These are phyloP conservation scores for Drosophila pectinifera DNA, from an alignment of 1,140 invertebrate species.

Conservation along the genomic window DNA sequence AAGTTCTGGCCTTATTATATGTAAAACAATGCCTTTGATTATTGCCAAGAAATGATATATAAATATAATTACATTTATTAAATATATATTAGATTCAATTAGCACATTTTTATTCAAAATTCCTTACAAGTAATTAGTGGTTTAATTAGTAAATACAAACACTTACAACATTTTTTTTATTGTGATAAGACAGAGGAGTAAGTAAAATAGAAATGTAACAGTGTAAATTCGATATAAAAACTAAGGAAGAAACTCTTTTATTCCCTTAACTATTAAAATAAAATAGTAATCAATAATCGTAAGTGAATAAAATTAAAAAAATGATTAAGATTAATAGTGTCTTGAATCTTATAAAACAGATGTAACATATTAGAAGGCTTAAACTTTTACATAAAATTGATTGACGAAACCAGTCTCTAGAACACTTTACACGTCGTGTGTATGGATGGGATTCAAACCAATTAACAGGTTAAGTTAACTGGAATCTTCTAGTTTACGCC, in stretches of 20 bases:
- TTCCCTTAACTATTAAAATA: neutral
- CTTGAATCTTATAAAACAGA: neutral
- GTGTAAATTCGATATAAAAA: neutral
- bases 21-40: no score
- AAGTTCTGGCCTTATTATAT: neutral
- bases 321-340: neutral
- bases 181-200: neutral
- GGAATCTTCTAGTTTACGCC: conserved; percentile 39
- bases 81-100: neutral
- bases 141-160: neutral
- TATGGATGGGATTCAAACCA: no score
- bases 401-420: conserved; percentile 1
- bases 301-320: neutral
- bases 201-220: no score
- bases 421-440: neutral
- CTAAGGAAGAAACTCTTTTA: neutral
- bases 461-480: conserved; percentile 16
- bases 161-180: no score
- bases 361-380: no score
- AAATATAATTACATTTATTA: conserved; percentile 9
- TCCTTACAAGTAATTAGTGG: neutral
- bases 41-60: no score
- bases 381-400: neutral
- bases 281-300: neutral
- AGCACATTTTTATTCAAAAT: neutral